Percentiles rank a stretch among this genome's conserved stretches.
phyloP scores from a whole-genome alignment of 2,888 invertebrate species.

The Acanthococcus lagerstroemiae region DNA sequence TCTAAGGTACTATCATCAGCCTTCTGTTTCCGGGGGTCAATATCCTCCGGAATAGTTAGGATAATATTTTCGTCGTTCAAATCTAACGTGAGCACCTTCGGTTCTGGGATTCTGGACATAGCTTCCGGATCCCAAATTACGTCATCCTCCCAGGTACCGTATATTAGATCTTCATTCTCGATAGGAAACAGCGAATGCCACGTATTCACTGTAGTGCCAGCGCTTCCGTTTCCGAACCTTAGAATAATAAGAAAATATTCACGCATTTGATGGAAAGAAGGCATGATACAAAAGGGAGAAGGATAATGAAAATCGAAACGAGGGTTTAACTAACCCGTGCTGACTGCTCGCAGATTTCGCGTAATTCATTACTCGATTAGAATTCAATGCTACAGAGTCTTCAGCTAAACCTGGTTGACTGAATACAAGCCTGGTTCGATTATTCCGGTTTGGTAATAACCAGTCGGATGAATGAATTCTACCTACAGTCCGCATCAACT shows the following conservation, averaged over 20 bases:
- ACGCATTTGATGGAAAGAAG: no score
- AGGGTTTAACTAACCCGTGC: no score
- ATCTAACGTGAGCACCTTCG: constrained; percentile 87
- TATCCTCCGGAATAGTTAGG: constrained; percentile 84
- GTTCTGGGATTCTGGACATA: constrained; percentile 79
- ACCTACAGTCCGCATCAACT: no score
- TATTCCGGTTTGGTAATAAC: no score
- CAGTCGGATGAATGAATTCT: no score
- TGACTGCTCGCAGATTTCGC: no score
- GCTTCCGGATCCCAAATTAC: constrained; percentile 92
- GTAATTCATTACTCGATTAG: no score
- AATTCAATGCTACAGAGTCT: no score
- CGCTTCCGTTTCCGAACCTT: constrained; percentile 38
- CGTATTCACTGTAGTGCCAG: constrained; percentile 65
- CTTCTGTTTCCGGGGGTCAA: constrained; percentile 65
- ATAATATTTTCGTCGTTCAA: constrained; percentile 97
- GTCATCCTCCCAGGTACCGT: constrained; percentile 94
- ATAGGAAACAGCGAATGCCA: constrained; percentile 98
- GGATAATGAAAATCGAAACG: no score
- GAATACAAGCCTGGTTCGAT: no score
- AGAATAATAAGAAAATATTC: neutral
- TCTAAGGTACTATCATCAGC: constrained; percentile 36
- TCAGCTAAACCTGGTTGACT: no score
- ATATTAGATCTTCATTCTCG: constrained; percentile 92
- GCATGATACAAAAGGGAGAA: no score